A percentile compares a stretch with the other conserved stretches of the same genome.
Conservation (phyloP, 1,140 invertebrate species). For the Platorchestia sp. region DNA sequence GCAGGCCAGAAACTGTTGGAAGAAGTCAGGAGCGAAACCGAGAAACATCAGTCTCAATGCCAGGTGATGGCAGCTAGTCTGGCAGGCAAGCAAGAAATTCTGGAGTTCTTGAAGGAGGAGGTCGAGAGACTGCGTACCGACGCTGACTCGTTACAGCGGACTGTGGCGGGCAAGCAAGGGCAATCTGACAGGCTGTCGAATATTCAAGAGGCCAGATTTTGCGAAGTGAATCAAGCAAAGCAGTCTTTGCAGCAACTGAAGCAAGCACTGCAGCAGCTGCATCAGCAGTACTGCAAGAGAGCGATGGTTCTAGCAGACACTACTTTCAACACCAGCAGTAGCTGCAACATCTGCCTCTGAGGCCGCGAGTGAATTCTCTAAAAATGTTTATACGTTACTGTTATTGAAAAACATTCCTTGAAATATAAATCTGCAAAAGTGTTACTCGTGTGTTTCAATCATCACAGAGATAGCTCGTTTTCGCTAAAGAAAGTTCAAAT, state of each 20-base stretch:
- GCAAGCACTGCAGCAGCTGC: neutral
- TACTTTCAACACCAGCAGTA: neutral
- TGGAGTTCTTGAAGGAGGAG: neutral
- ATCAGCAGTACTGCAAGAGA: slow-evolving; percentile 4
- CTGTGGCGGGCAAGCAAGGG: neutral
- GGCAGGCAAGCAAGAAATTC: slow-evolving; percentile 2
- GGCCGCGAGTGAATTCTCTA: neutral
- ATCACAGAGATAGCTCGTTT: neutral
- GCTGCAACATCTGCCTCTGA: neutral
- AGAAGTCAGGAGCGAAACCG: neutral
- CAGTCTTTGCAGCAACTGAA: neutral
- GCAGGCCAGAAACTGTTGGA: neutral
- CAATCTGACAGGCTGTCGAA: neutral
- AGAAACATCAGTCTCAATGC: neutral
- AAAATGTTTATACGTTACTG: neutral
- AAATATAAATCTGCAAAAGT: neutral
- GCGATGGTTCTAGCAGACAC: neutral
- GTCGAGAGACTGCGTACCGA: neutral
- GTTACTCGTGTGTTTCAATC: neutral
- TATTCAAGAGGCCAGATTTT: neutral
- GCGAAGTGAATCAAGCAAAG: neutral
- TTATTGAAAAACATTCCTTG: neutral
- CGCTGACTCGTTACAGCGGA: neutral
- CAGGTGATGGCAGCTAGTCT: neutral
- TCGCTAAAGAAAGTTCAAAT: too few species aligned